Base-by-base conservation (phyloP, 2,797 vertebrate species). In the Meda fulgida region DNA sequence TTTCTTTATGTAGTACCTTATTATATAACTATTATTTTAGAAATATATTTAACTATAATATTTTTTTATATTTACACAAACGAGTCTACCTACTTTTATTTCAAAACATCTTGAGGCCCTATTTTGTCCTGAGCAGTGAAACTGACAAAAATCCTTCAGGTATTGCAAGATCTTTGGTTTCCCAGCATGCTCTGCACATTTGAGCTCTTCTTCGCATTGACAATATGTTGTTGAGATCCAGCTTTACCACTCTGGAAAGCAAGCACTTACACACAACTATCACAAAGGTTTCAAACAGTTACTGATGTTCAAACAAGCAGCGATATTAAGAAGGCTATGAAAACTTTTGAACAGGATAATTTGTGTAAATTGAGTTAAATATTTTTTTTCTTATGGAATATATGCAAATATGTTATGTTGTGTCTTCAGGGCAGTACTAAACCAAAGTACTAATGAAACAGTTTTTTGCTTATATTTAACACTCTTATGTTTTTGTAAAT, bases 361-460 rank as follows among this genome's bases (percentile, higher is more conserved):
- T 31, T 48, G 16, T 73, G 26, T 73, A 31, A 73, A 73, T 51
- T 21, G 40, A 72, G n/a, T 18, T 46, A 19, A 31, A 31, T 48
- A 5, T 48, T 10, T 51, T 73, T 29, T 73, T 29, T 31, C 26
- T 51, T 34, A 19, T 31, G 18, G 18, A 51, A 9, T 73, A 51
- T 1, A 51, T 73, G 16, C 26, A 73, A 51, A 48, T 21, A 31
- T 65, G 16, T 6, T 51, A 34, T 53, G 18, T 18, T 11, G 19
- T 75, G 46, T 51, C 26, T 75, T 23, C 18, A 75, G 26, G 18
- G 71, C 29, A 51, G 9, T 31, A 31, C 26, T 73, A 73, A 31
- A 72, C 43, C 70, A 71, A 71, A 26, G 23, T 71, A 26, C 69
- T 71, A 71, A 71, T 71, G n/a, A n/a, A 46, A 71, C 6, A 16